Base-by-base conservation (phyloP, 2,113 vertebrate species). In the Eulacestoma nigropectus region DNA sequence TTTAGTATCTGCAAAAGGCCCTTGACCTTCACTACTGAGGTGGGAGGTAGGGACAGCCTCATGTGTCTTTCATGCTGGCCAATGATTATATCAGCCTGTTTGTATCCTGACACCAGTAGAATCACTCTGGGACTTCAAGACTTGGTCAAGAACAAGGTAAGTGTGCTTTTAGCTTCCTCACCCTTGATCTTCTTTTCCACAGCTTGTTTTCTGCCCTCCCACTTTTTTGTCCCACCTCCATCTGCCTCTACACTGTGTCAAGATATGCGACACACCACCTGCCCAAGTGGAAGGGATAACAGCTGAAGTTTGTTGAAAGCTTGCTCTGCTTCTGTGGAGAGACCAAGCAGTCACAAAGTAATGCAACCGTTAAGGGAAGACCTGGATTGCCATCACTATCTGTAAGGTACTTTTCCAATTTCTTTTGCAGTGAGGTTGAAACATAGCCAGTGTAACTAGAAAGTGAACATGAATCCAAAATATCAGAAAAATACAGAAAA, bases 51-150 rank as follows among this genome's bases (percentile, higher is more conserved):
- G 7, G 16, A 29, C 20, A 63, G 35, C 25, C 25, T 59, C 49
- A 68, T 1, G 4, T 27, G 12, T 53, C 18, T 67, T 59, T 33
- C 0, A 0, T 26, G 19, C 42, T 87, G 20, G 8, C 5, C 22
- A 3, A 26, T 37, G 17, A 68, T 29, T 27, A 3, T 8, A 33
- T 25, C 37, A 77, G 19, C 46, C 32, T 46, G 9, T 19, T n/a
- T 30, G 22, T 37, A 64, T 13, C 16, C n/a, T 41, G 20, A 33
- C 17, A 59, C 2, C 10, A 25, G 2, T 7, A 63, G 12, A 15
- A 60, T 27, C 4, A 3, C 19, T 59, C 59, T 6, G 6, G 7
- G 6, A 33, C 32, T 46, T 87, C 33, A 50, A 70, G 27, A 42
- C 12, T 37, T 25, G 10, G 9, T 42, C 65, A 79, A 59, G 37